These are phyloP conservation scores for Ammodytes marinus DNA, from an alignment of 2,113 vertebrate genomes.

Conservation along the genomic window DNA sequence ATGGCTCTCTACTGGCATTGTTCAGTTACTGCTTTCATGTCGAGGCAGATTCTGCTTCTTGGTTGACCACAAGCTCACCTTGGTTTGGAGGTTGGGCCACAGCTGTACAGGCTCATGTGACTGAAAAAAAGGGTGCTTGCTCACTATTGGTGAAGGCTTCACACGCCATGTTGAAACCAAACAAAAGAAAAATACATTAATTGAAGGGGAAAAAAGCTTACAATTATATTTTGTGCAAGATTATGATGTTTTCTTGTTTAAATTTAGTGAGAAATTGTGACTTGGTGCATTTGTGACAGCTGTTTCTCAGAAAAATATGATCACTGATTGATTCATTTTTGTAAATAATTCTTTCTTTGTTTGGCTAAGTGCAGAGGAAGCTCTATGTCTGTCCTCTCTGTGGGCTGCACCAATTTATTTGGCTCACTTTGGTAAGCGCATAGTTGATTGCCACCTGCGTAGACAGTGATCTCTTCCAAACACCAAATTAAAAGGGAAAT, in stretches of 20 bases:
- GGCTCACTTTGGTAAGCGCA: slow-evolving; percentile 61
- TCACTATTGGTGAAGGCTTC: slow-evolving; percentile 6
- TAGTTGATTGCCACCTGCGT: slow-evolving; percentile 76
- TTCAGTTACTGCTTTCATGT: slow-evolving; percentile 76
- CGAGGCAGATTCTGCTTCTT: slow-evolving; percentile 73
- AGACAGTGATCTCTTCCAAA: slow-evolving; percentile 75
- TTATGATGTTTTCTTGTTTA: not conserved
- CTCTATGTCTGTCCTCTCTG: slow-evolving; percentile 23
- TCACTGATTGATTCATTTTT: slow-evolving; percentile 10
- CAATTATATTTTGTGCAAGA: not conserved
- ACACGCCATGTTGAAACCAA: not conserved
- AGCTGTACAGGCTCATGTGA: slow-evolving; percentile 8
- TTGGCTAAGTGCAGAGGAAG: not conserved
- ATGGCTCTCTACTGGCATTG: slow-evolving; percentile 69
- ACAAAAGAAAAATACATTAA: not conserved
- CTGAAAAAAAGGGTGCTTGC: not conserved
- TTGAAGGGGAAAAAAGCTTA: not conserved
- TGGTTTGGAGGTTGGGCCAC: slow-evolving; percentile 33
- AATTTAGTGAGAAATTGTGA: not conserved
- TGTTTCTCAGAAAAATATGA: not conserved
- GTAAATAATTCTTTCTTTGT: not conserved
- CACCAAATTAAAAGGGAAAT: slow-evolving; percentile 75
- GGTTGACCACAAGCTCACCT: slow-evolving; percentile 75
- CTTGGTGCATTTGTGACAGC: not conserved
- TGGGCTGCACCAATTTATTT: slow-evolving; percentile 51